Base-by-base conservation (phyloP, 2,797 vertebrate genomes). In the Gallinago nigripennis region DNA sequence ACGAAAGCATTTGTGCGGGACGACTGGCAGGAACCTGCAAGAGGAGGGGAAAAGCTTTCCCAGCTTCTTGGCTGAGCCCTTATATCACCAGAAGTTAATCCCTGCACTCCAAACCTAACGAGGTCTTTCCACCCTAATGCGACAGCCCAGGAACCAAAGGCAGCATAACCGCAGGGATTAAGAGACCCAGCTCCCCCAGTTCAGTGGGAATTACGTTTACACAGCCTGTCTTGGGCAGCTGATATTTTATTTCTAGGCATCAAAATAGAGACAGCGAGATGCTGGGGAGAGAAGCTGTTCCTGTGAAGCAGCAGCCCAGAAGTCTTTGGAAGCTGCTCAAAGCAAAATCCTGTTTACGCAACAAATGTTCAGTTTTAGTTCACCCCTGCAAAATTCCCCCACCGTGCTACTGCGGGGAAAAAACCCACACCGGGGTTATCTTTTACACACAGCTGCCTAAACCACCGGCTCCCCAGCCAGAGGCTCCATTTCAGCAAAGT, bases 251-350 rank as follows among this genome's bases (percentile, higher is more conserved):
- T 95, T 57, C 84, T 18, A 50, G 81, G 60, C 75, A 88, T 78
- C 51, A n/a, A 76, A 86, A 87, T 4, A 86, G 68, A 83, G 76
- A 3, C 25, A 54, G 86, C 2, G 1, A 88, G 80, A 92, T 80
- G 50, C 30, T 0, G 1, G 60, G 39, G 64, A 93, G n/a, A 90
- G 64, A 89, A 83, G 82, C 65, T n/a, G 50, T 53, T 75, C 82
- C 75, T 64, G 76, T 41, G 61, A 96, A 71, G 24, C 54, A 57
- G 65, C 69, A 81, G 79, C 87, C 39, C 54, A 45, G 65, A 86
- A 89, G 71, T 79, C 63, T 81, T 51, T 79, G 89, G 89, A 90
- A 94, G 73, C 39, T 11, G 77, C 87, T 91, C 80, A 90, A 73
- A 96, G 86, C 61, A 82, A 86, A 92, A 63, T 63, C 69, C 58